These are phyloP conservation scores for Alligator mississippiensis DNA, from an alignment of 2,113 vertebrate species.

Conservation along the genomic window DNA sequence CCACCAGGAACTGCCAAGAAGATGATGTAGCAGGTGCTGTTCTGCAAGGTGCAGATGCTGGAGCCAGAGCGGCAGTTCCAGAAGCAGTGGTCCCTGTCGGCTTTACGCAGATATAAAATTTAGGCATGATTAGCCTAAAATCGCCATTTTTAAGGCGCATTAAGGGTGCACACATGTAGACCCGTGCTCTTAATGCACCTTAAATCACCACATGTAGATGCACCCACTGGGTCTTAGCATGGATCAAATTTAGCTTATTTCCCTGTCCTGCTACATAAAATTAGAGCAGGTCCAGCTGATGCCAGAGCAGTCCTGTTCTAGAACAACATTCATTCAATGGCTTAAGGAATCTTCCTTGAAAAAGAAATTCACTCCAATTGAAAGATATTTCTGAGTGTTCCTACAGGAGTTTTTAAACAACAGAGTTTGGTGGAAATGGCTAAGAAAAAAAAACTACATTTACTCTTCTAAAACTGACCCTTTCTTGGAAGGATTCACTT, in stretches of 20 bases:
- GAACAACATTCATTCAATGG: not conserved
- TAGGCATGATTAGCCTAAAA: too few species aligned
- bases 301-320: not conserved
- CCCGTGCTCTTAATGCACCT: too few species aligned
- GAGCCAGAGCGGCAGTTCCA: too few species aligned
- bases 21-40: too few species aligned
- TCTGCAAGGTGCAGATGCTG: too few species aligned
- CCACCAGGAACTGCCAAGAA: too few species aligned
- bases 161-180: too few species aligned
- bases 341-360: not conserved
- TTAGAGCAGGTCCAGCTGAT: too few species aligned
- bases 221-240: not conserved
- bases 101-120: too few species aligned
- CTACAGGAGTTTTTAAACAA: not conserved
- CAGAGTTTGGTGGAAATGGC: not conserved
- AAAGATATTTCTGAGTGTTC: not conserved
- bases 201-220: too few species aligned
- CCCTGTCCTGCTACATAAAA: not conserved
- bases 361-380: not conserved
- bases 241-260: not conserved
- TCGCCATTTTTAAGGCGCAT: too few species aligned
- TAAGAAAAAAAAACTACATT: not conserved
- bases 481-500: constrained; percentile 44
- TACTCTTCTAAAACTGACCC: constrained; percentile 23
- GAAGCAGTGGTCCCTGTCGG: too few species aligned